Percentiles rank a stretch among this genome's conserved stretches.
These are phyloP conservation scores for Uropetala carovei DNA, from an alignment of 2,888 invertebrate genomes.

Conservation along the genomic window DNA sequence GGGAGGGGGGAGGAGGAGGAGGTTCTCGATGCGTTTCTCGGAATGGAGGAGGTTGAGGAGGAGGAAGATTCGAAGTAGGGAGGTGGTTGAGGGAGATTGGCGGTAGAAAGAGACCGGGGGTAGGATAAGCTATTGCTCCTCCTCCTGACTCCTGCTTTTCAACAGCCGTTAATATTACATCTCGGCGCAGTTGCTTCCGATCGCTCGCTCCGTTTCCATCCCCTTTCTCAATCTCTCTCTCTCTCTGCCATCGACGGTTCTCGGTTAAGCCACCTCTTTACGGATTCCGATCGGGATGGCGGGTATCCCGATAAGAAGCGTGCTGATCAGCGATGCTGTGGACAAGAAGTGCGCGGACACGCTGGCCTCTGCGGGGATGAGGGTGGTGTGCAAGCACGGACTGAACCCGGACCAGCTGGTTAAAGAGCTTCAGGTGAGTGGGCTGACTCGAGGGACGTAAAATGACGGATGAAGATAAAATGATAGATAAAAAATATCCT, in stretches of 20 bases:
- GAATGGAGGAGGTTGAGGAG: too few species aligned
- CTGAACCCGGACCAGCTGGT: slow-evolving; percentile 84
- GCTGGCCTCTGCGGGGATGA: slow-evolving; percentile 85
- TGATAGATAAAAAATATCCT: too few species aligned
- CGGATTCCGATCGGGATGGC: slow-evolving; percentile 9
- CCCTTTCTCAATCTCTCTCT: background rate
- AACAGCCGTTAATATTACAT: slow-evolving; percentile 1
- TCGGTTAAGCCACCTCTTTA: background rate
- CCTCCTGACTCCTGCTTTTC: background rate
- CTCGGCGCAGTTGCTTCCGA: background rate
- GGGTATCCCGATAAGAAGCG: slow-evolving; percentile 79
- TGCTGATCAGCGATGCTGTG: slow-evolving; percentile 95
- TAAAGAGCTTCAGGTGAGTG: slow-evolving; percentile 87
- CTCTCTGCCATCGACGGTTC: background rate
- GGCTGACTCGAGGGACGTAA: background rate
- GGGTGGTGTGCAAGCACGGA: slow-evolving; percentile 88
- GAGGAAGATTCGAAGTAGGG: too few species aligned
- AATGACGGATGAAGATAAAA: too few species aligned
- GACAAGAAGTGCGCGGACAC: slow-evolving; percentile 91
- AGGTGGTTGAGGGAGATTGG: background rate
- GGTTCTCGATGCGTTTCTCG: too few species aligned
- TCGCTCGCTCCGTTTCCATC: background rate
- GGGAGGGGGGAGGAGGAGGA: too few species aligned
- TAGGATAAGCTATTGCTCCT: background rate
- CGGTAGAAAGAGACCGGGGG: background rate